Evolutionary conservation across 2,113 vertebrate genomes (phyloP).

Genomic region (Diglossa brunneiventris): DNA sequence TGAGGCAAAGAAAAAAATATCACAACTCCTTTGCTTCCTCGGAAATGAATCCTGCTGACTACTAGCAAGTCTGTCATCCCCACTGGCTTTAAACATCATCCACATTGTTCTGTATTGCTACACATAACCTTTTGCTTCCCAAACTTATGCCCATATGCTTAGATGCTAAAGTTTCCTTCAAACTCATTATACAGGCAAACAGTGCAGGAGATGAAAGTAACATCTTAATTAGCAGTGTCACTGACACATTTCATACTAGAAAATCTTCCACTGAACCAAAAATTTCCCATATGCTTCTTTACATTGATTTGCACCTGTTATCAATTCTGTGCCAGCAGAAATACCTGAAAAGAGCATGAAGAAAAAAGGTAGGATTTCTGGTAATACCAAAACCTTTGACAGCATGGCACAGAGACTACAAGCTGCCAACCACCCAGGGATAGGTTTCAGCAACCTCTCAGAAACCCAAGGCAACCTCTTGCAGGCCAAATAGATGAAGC

Average conservation of each 20-base stretch:
- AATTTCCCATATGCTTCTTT: constrained; percentile 39
- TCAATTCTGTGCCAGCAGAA: constrained; percentile 34
- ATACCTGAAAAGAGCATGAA: not conserved
- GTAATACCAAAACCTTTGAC: not conserved
- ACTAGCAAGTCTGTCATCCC: not conserved
- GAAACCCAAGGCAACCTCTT: not conserved
- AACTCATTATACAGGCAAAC: not conserved
- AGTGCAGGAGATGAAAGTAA: not conserved
- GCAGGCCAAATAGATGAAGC: not conserved
- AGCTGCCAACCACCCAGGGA: not conserved
- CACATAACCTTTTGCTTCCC: not conserved
- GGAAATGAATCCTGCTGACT: not conserved
- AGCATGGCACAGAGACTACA: not conserved
- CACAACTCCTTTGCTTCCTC: not conserved
- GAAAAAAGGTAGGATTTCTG: not conserved
- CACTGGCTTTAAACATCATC: not conserved
- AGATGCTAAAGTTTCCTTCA: not conserved
- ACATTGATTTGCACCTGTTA: constrained; percentile 42
- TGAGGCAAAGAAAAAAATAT: not conserved
- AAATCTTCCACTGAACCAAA: constrained; percentile 15
- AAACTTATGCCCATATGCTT: not conserved
- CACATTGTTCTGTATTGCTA: not conserved
- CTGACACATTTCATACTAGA: constrained; percentile 15
- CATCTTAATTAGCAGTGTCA: constrained; percentile 34
- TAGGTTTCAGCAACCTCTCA: not conserved